Evolutionary conservation across 2,797 vertebrate species (phyloP), one percentile per base, ranked within the genome.

Genomic region (Rhinogobio ventralis): DNA sequence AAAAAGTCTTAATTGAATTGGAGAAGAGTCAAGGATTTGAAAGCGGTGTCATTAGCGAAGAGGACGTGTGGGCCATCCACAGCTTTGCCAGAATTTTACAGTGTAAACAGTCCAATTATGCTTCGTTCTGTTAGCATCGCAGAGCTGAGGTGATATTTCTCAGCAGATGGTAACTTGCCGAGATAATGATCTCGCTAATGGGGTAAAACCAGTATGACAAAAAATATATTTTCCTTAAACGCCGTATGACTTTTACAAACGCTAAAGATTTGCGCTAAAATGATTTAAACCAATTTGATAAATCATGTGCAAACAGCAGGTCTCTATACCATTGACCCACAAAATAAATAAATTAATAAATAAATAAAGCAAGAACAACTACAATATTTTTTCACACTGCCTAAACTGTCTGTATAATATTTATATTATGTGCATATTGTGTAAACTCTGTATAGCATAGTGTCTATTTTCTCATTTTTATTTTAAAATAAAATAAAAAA

Each of bases 1-100:
- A 78, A 89, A 81, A 68, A 66, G 42, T 8, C 68, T 91, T 89
- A 88, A 92, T 89, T 86, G 82, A 85, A 84, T 79, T 64, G 19
- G 25, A 42, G 69, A 14, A 82, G 84, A 85, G 82, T 83, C 62
- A 86, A 79, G 82, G 77, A 81, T 74, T 28, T 39, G 71, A 66
- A 75, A 75, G 82, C 72, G 42, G 57, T 49, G 85, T 88, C 60
- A 79, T 88, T 87, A 67, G 74, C 36, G 76, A 55, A 87, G 62
- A 74, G 69, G 46, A n/a, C 53, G 55, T 68, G 72, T 85, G 62
- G 60, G 71, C 23, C 33, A 33, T 46, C 73, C 30, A 49, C 20
- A 68, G 30, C 49, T 45, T 36, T 51, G 13, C 3, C 68, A 15
- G 5, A 51, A 17, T 60, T 46, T 42, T 13, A 60, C 30, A 49